Base-by-base conservation (phyloP, 2,888 invertebrate genomes). In the Osmoderma eremita region DNA sequence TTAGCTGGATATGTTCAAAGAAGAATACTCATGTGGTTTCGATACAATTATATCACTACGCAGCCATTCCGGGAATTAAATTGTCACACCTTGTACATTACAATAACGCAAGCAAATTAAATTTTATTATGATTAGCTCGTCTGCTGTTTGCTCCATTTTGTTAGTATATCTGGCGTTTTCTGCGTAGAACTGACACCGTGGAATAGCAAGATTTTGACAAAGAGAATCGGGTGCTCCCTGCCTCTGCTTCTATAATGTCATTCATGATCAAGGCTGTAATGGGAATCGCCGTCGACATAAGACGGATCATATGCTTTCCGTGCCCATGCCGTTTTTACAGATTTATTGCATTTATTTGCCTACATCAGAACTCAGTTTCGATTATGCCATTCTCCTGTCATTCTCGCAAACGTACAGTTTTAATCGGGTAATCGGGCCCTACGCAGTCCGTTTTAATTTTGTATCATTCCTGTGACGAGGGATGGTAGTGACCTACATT, bases 261-360 rank as follows among this genome's bases (percentile, higher is more conserved):
- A 49, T 64, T 64, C 39, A 58, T 13, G 56, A 42, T 58, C 50
- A 67, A 63, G 30, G 15, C 17, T 41, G 20, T 42, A 63, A 49
- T 22, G 38, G 13, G 63, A 51, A 38, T 48, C 20, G 63, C 12
- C 53, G 51, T 30, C 30, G 30, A 36, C 58, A 53, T 15, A 64
- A 42, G 45, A 22, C 51, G 51, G 41, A 53, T 64, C 42, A 64
- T 63, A 51, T 64, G 20, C 51, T 51, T 64, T 45, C 20, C 53
- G 42, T 42, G 41, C 17, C 17, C 30, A 18, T 56, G 41, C 42
- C 53, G 13, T 50, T 48, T 54, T 67, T 62, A 18, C 22, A 67
- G 61, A 67, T 62, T 62, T 67, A 67, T 67, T 61, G 18, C 66
- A 51, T 58, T 61, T 66, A 66, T 66, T 66, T 61, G 50, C 36